Conservation (phyloP, 2,797 vertebrate species). For the Xenops minutus region DNA sequence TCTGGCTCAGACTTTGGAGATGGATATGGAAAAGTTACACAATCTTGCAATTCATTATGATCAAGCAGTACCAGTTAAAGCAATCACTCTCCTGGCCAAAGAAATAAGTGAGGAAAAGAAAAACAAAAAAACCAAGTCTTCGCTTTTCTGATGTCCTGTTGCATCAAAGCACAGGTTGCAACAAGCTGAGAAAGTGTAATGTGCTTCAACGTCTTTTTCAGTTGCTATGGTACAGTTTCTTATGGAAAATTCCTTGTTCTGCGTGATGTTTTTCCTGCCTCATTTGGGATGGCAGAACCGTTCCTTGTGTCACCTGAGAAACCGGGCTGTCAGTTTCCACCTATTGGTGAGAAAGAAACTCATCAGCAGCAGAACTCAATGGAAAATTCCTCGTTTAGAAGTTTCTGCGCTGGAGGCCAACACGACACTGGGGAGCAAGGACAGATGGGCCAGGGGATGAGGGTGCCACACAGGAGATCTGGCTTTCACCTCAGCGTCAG, state of each 20-base stretch:
- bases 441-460: background rate
- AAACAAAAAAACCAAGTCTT: slow-evolving; percentile 47
- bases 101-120: slow-evolving; percentile 29
- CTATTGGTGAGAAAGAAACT: slow-evolving; percentile 74
- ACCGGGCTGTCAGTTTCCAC: slow-evolving; percentile 71
- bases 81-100: slow-evolving; percentile 49
- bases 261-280: slow-evolving; percentile 67
- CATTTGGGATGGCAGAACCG: slow-evolving; percentile 70
- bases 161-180: slow-evolving; percentile 66
- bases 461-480: background rate
- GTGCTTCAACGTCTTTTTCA: slow-evolving; percentile 69
- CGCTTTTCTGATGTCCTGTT: slow-evolving; percentile 67
- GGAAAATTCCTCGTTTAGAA: slow-evolving; percentile 50
- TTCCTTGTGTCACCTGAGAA: slow-evolving; percentile 71
- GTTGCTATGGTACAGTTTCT: slow-evolving; percentile 70
- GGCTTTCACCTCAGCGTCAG: background rate
- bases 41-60: slow-evolving; percentile 49
- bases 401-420: slow-evolving; percentile 55
- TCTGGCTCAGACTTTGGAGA: slow-evolving; percentile 13
- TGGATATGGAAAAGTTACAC: slow-evolving; percentile 28
- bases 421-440: background rate
- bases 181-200: slow-evolving; percentile 64
- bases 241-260: slow-evolving; percentile 71
- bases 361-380: slow-evolving; percentile 67
- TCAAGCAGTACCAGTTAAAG: slow-evolving; percentile 57